Conservation (phyloP, 1,140 invertebrate genomes). For the Oryzaephilus surinamensis region DNA sequence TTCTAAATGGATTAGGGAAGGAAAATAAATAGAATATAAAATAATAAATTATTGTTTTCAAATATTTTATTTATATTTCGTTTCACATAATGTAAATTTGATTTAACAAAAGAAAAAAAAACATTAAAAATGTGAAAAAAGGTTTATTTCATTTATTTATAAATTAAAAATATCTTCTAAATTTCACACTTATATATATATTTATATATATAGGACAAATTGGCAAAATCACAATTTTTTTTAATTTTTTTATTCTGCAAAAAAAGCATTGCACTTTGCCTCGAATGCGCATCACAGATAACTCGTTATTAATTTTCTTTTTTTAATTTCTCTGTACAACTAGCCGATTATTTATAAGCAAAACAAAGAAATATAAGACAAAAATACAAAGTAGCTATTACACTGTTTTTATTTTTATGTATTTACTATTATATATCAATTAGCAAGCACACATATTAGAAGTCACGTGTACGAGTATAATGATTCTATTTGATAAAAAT, state of each 20-base stretch:
- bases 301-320: constrained; percentile 15
- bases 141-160: constrained; percentile 4
- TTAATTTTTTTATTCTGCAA: constrained; percentile 17
- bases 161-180: constrained; percentile 21
- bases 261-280: constrained; percentile 35
- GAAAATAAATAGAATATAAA: no score
- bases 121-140: constrained; percentile 33
- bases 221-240: constrained; percentile 33
- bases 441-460: constrained; percentile 19
- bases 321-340: constrained; percentile 10
- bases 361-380: constrained; percentile 9
- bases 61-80: constrained; percentile 16
- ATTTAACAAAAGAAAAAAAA: constrained; percentile 17
- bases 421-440: neutral
- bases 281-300: constrained; percentile 33
- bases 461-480: constrained; percentile 8
- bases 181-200: constrained; percentile 3
- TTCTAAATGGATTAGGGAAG: no score
- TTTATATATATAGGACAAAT: constrained; percentile 28
- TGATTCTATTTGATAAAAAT: constrained; percentile 12
- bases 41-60: no score
- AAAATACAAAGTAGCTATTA: constrained; percentile 8
- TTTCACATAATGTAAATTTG: constrained; percentile 21
- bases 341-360: constrained; percentile 11
- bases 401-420: no score